Evolutionary conservation across 2,888 invertebrate genomes (phyloP).

Genomic region (Temnothorax rugatulus): DNA sequence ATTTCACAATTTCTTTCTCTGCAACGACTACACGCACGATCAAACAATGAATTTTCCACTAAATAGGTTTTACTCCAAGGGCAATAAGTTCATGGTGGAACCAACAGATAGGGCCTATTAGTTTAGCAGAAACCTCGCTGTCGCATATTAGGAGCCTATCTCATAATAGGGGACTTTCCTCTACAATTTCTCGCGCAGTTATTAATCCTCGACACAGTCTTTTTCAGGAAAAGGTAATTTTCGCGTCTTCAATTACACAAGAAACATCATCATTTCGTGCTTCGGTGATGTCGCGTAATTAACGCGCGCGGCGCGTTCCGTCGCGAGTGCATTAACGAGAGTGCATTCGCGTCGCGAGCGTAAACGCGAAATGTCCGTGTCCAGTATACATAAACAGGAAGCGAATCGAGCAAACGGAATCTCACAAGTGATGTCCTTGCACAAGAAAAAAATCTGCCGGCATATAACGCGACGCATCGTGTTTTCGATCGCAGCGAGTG

Average conservation of each 20-base stretch:
- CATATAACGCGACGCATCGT: neutral
- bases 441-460: neutral
- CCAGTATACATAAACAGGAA: slow-evolving; percentile 13
- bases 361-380: slow-evolving; percentile 13
- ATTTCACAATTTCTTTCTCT: too few species aligned
- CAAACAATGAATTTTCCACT: too few species aligned
- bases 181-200: neutral
- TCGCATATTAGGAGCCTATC: too few species aligned
- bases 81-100: too few species aligned
- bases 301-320: neutral
- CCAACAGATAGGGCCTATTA: too few species aligned
- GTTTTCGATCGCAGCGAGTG: neutral
- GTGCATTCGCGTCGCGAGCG: neutral
- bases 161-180: too few species aligned
- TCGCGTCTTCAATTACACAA: slow-evolving; percentile 21
- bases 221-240: neutral
- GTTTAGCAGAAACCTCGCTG: too few species aligned
- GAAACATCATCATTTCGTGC: slow-evolving; percentile 1
- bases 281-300: neutral
- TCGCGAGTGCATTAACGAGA: neutral
- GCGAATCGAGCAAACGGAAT: slow-evolving; percentile 5
- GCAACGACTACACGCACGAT: too few species aligned
- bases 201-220: neutral
- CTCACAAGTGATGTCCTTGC: slow-evolving; percentile 8
- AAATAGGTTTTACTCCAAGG: too few species aligned